phyloP scores from a whole-genome alignment of 2,113 vertebrate genomes.

The Tangachromis dhanisi region DNA sequence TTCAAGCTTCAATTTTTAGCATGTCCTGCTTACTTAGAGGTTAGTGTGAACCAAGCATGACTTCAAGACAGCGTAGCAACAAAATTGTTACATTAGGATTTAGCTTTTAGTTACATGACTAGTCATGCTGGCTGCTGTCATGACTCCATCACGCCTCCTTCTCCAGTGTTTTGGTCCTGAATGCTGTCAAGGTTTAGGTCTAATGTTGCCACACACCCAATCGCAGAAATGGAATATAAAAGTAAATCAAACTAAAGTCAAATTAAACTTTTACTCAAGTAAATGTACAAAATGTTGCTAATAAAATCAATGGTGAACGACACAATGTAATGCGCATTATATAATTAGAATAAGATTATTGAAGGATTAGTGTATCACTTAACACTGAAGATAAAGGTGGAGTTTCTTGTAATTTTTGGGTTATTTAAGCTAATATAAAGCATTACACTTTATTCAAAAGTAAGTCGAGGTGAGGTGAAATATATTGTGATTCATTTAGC shows the following conservation, averaged over 20 bases:
- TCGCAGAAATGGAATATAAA: not conserved
- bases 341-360: not conserved
- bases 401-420: not conserved
- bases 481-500: not conserved
- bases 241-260: not conserved
- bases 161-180: not conserved
- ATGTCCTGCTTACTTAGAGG: not conserved
- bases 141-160: fast-evolving
- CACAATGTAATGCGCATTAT: not conserved
- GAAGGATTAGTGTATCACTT: not conserved
- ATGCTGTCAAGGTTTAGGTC: not conserved
- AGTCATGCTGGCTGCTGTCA: not conserved
- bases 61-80: not conserved
- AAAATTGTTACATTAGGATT: not conserved
- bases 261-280: not conserved
- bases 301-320: fast-evolving
- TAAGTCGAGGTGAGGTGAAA: not conserved
- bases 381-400: not conserved
- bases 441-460: not conserved
- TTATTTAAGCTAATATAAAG: not conserved
- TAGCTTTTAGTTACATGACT: not conserved
- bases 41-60: not conserved
- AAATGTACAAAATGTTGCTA: not conserved
- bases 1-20: not conserved
- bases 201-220: not conserved